These are phyloP conservation scores for Pollenia labialis DNA, from an alignment of 2,888 invertebrate genomes.

Conservation along the genomic window DNA sequence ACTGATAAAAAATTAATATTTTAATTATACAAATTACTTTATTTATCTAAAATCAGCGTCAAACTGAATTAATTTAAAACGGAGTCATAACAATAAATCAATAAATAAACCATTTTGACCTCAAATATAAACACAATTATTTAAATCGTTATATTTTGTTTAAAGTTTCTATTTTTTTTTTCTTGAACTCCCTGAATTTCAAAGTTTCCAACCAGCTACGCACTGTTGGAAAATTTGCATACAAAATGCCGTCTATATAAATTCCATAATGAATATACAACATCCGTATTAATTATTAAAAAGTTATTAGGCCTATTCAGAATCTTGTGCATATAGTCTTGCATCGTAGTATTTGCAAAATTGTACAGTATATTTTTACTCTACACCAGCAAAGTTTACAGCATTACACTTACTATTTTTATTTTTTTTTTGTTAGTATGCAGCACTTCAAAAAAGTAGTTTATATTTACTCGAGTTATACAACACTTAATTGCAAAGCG, in stretches of 20 bases:
- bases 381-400: too few species aligned
- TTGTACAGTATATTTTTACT: too few species aligned
- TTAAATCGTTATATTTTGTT: constrained; percentile 20
- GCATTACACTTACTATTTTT: too few species aligned
- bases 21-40: constrained; percentile 43
- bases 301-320: too few species aligned
- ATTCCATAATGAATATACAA: constrained; percentile 15
- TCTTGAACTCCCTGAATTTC: neutral
- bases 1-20: constrained; percentile 6
- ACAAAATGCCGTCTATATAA: constrained; percentile 35
- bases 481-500: too few species aligned
- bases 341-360: too few species aligned
- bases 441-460: too few species aligned
- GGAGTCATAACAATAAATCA: constrained; percentile 24
- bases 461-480: too few species aligned
- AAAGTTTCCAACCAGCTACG: neutral
- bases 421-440: too few species aligned
- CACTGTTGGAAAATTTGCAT: constrained; percentile 53
- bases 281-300: constrained; percentile 27
- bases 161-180: neutral
- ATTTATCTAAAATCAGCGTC: constrained; percentile 24
- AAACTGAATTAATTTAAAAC: constrained; percentile 1
- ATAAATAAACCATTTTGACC: constrained; percentile 29
- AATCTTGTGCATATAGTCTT: too few species aligned
- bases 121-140: constrained; percentile 5